Evolutionary conservation across 2,797 vertebrate genomes (phyloP).

Genomic region (Propithecus deckenii): DNA sequence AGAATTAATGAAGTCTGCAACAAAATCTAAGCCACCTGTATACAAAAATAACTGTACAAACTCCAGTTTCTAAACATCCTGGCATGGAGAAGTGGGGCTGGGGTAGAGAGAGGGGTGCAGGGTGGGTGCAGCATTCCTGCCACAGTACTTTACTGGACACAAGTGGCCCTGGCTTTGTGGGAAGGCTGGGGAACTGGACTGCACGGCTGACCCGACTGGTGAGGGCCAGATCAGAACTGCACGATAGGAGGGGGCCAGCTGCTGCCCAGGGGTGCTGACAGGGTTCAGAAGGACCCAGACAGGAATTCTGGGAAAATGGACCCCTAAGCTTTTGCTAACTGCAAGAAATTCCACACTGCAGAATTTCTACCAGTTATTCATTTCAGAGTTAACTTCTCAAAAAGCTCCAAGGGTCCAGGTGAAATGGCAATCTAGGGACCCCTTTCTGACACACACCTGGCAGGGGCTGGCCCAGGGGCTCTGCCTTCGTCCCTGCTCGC

Average conservation of each 20-base stretch:
- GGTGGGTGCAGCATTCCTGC: neutral
- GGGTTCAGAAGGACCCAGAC: neutral
- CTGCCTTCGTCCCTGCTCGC: conserved; percentile 54
- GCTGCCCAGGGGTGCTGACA: neutral
- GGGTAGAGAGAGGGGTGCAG: neutral
- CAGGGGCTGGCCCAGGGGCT: neutral
- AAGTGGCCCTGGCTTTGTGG: rapidly evolving
- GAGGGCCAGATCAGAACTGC: neutral
- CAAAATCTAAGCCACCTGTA: neutral
- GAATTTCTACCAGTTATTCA: neutral
- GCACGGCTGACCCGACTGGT: rapidly evolving
- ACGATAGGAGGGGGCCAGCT: neutral
- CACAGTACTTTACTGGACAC: neutral
- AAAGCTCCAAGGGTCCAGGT: neutral
- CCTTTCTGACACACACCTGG: neutral
- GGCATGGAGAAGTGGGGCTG: neutral
- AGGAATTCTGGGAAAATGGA: neutral
- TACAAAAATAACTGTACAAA: neutral
- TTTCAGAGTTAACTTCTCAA: neutral
- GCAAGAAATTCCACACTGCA: neutral
- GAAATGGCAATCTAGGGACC: neutral
- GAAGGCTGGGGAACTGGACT: neutral
- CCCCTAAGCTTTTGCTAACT: neutral
- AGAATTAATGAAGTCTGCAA: neutral
- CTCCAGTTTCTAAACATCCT: neutral